phyloP scores from a whole-genome alignment of 2,797 vertebrate genomes.

The Hozukius guyotensis region DNA sequence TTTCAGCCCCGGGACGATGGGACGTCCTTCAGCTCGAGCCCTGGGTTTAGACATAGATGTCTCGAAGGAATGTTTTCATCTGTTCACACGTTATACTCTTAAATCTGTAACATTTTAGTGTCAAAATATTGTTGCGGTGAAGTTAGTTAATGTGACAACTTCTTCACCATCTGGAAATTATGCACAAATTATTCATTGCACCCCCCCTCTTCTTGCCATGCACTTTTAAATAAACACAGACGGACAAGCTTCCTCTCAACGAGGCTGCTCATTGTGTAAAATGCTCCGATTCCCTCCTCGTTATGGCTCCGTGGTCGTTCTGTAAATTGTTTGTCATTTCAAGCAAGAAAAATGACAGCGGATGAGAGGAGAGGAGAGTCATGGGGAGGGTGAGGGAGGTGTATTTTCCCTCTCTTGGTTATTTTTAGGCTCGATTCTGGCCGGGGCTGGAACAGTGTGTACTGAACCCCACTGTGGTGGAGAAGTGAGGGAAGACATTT shows the following conservation, averaged over 20 bases:
- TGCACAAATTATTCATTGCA: background rate
- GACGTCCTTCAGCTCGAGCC: too few species aligned
- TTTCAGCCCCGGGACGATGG: too few species aligned
- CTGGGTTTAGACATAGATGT: background rate
- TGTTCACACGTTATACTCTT: background rate
- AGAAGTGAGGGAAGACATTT: slow-evolving; percentile 60
- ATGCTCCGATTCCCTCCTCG: background rate
- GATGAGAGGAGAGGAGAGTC: slow-evolving; percentile 2
- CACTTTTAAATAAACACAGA: slow-evolving; percentile 7
- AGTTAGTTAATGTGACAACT: background rate
- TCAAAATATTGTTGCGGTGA: background rate
- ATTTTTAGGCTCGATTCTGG: slow-evolving; percentile 75
- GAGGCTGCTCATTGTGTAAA: slow-evolving; percentile 15
- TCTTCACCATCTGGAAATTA: slow-evolving; percentile 4
- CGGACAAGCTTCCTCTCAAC: background rate
- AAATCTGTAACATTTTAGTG: background rate
- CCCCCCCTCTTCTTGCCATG: background rate
- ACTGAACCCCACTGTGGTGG: slow-evolving; percentile 38
- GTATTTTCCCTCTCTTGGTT: slow-evolving; percentile 59
- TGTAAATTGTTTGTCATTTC: slow-evolving; percentile 50
- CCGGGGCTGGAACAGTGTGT: slow-evolving; percentile 71
- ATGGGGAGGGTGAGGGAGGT: slow-evolving; percentile 19
- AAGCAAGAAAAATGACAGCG: slow-evolving; percentile 41
- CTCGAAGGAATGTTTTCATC: too few species aligned
- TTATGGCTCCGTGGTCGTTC: slow-evolving; percentile 25